These are phyloP conservation scores for Callocephalon fimbriatum DNA, from an alignment of 2,113 vertebrate genomes.

Conservation along the genomic window DNA sequence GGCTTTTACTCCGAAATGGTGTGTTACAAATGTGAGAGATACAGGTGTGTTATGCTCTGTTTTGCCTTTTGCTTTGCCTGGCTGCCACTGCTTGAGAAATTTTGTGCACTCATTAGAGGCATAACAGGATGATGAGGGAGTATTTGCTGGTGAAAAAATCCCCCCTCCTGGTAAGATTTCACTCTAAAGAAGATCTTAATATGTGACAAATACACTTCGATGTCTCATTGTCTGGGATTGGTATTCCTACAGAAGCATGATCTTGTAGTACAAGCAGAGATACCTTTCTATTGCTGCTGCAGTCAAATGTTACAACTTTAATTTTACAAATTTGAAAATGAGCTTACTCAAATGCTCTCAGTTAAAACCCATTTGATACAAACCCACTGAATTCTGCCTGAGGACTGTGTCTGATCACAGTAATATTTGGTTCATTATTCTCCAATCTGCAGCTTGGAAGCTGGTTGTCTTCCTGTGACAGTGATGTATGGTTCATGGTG, in stretches of 20 bases:
- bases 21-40: not conserved
- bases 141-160: not conserved
- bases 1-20: not conserved
- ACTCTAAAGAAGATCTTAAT: not conserved
- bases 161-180: not conserved
- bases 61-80: not conserved
- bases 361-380: not conserved
- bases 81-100: not conserved
- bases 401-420: not conserved
- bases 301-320: not conserved
- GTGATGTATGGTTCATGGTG: not conserved
- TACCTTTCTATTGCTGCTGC: not conserved
- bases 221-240: accelerated
- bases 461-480: not conserved
- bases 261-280: not conserved
- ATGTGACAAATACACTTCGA: not conserved
- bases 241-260: not conserved
- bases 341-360: not conserved
- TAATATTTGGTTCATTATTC: constrained; percentile 4
- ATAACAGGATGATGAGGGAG: not conserved
- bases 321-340: not conserved
- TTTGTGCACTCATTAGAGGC: not conserved
- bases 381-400: not conserved
- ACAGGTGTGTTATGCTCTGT: not conserved
- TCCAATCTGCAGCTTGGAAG: not conserved